These are phyloP conservation scores for Penelope pileata DNA, from an alignment of 2,113 vertebrate species.

Conservation along the genomic window DNA sequence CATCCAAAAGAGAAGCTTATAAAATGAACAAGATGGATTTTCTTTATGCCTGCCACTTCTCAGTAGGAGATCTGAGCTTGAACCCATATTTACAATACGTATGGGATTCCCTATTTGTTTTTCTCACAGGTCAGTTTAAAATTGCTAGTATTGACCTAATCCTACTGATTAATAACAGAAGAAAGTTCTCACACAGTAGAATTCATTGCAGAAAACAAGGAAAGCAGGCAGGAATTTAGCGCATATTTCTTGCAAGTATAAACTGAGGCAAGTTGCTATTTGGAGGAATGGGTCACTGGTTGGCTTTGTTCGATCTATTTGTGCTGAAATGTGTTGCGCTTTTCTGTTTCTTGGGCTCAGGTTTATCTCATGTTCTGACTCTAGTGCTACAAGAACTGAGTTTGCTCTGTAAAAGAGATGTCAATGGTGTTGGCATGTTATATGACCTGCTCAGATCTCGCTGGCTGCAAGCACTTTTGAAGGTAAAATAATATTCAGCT, in stretches of 20 bases:
- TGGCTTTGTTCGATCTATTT: background rate
- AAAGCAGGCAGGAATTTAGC: background rate
- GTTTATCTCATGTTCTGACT: conserved; percentile 84
- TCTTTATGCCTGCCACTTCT: background rate
- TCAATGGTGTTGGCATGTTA: conserved; percentile 82
- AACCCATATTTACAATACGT: background rate
- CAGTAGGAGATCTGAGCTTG: background rate
- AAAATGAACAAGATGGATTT: background rate
- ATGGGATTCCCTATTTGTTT: background rate
- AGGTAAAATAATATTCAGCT: conserved; percentile 73
- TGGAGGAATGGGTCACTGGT: conserved; percentile 13
- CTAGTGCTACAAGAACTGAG: conserved; percentile 85
- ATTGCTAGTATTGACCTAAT: background rate
- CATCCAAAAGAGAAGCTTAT: background rate
- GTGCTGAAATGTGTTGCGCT: conserved; percentile 50
- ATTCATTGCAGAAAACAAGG: background rate
- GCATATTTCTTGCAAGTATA: background rate
- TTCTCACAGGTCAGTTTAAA: background rate
- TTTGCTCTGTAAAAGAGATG: conserved; percentile 81
- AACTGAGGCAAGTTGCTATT: background rate
- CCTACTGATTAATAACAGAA: background rate
- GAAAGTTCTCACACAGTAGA: background rate
- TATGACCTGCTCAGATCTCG: conserved; percentile 85
- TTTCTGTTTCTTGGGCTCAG: conserved; percentile 75
- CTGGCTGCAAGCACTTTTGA: conserved; percentile 92